Conservation (phyloP, 2,888 invertebrate genomes). For the Phorcus lineatus region DNA sequence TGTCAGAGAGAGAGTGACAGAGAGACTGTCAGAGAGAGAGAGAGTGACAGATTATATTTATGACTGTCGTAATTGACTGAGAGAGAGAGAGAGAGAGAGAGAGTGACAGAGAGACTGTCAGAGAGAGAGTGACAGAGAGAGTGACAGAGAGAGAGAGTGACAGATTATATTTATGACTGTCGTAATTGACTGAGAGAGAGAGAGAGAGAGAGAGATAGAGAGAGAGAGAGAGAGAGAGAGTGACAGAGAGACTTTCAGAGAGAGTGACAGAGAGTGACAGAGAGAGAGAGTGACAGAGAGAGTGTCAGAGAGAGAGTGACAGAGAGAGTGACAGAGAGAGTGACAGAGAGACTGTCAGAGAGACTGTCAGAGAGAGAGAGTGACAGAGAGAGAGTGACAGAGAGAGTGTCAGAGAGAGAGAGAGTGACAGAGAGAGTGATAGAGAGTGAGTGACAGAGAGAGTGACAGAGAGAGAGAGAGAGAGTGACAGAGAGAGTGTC, state of each 20-base stretch:
- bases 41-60: constrained; percentile 42
- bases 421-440: constrained; percentile 22
- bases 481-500: constrained; percentile 29
- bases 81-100: neutral
- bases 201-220: too few species aligned
- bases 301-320: neutral
- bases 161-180: too few species aligned
- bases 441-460: constrained; percentile 32
- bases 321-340: neutral
- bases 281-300: neutral
- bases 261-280: neutral
- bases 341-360: neutral
- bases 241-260: neutral
- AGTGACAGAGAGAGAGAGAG: constrained; percentile 32
- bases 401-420: neutral
- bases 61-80: constrained; percentile 39
- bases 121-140: constrained; percentile 14
- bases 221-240: too few species aligned
- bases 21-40: neutral
- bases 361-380: neutral
- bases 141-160: constrained; percentile 14
- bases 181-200: neutral
- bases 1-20: constrained; percentile 10
- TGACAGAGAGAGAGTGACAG: neutral
- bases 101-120: neutral